These are phyloP conservation scores for Papilio dardanus DNA, from an alignment of 1,140 invertebrate genomes.

Conservation along the genomic window DNA sequence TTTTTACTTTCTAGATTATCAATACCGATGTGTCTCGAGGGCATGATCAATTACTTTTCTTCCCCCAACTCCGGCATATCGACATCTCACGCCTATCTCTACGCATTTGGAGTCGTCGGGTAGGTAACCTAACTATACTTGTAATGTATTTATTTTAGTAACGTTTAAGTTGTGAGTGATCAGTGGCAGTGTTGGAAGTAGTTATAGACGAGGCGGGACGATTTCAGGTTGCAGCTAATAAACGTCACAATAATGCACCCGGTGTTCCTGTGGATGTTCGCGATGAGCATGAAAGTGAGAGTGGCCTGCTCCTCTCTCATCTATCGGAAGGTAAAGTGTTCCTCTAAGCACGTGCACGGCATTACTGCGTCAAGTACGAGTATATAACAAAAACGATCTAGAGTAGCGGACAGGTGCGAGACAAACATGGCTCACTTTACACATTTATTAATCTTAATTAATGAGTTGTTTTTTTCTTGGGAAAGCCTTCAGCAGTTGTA, in stretches of 20 bases:
- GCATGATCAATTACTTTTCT: constrained; percentile 87
- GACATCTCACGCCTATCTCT: constrained; percentile 85
- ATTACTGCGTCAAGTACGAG: no score
- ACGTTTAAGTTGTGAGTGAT: no score
- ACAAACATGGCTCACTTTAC: no score
- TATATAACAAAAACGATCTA: no score
- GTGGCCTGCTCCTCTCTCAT: constrained; percentile 91
- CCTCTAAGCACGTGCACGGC: no score
- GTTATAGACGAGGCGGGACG: no score
- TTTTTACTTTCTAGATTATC: constrained; percentile 83
- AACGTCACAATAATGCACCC: constrained; percentile 87
- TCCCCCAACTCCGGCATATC: constrained; percentile 72
- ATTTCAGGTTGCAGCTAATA: constrained; percentile 75
- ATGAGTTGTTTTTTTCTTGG: no score
- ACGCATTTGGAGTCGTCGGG: constrained; percentile 86
- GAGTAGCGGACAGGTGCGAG: no score
- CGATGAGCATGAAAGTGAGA: constrained; percentile 89
- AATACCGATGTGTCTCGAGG: constrained; percentile 87
- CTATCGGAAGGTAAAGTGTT: constrained; percentile 88
- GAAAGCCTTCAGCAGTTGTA: no score
- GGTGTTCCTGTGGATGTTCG: constrained; percentile 88
- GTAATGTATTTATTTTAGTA: no score
- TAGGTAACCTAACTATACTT: constrained; percentile 56
- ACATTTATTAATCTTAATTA: no score
- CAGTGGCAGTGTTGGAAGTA: no score